Base-by-base conservation (phyloP, 1,140 invertebrate genomes). In the Antheraea pernyi region DNA sequence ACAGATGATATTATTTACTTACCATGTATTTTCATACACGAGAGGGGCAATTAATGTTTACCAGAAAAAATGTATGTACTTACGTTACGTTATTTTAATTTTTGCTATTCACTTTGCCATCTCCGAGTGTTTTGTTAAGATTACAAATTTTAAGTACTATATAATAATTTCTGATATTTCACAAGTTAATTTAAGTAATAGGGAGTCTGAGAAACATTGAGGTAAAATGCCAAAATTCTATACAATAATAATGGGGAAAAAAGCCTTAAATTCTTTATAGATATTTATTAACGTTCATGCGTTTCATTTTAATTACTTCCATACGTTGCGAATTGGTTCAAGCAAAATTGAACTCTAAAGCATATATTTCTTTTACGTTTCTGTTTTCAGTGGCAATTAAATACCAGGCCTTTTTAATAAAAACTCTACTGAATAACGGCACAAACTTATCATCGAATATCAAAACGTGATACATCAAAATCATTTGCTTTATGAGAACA, bases 391-490 rank as follows among this genome's bases (percentile, higher is more conserved):
- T 53, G 16, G 16, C 13, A 53, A 53, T 16, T 53, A 53, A 53
- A 53, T 53, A 53, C 46, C 4, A 13, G 5, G 6, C 2, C 46
- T 53, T 22, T 36, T 60, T 36, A 61, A 30, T 36, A 61, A 61
- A 61, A 30, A 13, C 7, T 13, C 16, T 30, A 30, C 11, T 61
- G 60, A 61, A 22, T n/a, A n/a, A 30, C 5, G 60, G 30, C 22
- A n/a, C 18, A 13, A n/a, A n/a, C 22, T 61, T 61, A 61, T 59
- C 73, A 75, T 72, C 79, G 71, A 81, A 84, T 82, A 84, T 82
- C 80, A 65, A 80, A 79, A 74, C 76, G 66, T 65, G 78, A 79
- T 88, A 79, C 83, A 86, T 91, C 83, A 85, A 89, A 89, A 89
- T 84, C 68, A 87, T 85, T 86, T 84, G 81, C 80, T 86, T 77